A percentile compares a stretch with the other conserved stretches of the same genome.
These are phyloP conservation scores for Sus scrofa DNA, from an alignment of 2,113 vertebrate genomes.

Conservation along the genomic window T2T-Sscrofa CM000829.6:35618001-35618500, in stretches of 20 bases:
- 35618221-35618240: not conserved
- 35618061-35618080: not conserved
- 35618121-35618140: not conserved
- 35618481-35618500: not conserved
- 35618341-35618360: slow-evolving; percentile 65
- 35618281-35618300: slow-evolving; percentile 61
- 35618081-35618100: not conserved
- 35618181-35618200: slow-evolving; percentile 36
- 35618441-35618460: not conserved
- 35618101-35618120: not conserved
- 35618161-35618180: slow-evolving; percentile 34
- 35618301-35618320: slow-evolving; percentile 62
- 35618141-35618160: not conserved
- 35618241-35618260: slow-evolving; percentile 11
- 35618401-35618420: slow-evolving; percentile 45
- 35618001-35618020: not conserved
- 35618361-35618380: slow-evolving; percentile 48
- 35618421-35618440: not conserved
- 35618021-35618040: slow-evolving; percentile 29
- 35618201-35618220: not conserved
- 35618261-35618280: not conserved
- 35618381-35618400: slow-evolving; percentile 66
- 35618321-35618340: slow-evolving; percentile 39
- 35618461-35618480: not conserved
- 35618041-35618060: slow-evolving; percentile 16